Conservation (phyloP, 2,113 vertebrate genomes). For the Pseudorectes ferrugineus region DNA sequence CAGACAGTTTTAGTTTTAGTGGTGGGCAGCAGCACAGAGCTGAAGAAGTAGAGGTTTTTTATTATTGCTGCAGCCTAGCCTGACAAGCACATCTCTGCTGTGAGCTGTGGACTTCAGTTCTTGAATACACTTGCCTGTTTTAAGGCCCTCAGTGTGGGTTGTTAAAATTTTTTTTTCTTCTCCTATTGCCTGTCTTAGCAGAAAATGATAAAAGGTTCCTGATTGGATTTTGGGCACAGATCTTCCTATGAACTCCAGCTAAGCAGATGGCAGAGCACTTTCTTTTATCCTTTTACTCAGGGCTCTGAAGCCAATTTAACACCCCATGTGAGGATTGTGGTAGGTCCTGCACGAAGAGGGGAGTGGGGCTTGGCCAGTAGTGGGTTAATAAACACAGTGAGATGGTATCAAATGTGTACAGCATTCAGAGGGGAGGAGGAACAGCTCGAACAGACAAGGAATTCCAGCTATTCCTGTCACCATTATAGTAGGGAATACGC, state of each 20-base stretch:
- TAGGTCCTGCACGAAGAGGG: background rate
- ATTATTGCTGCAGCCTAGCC: background rate
- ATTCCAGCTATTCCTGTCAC: conserved; percentile 4
- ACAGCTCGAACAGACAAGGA: background rate
- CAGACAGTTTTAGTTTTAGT: background rate
- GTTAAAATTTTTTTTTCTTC: background rate
- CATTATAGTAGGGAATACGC: background rate
- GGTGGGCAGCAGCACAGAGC: background rate
- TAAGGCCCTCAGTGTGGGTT: background rate
- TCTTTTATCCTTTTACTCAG: background rate
- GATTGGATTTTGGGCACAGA: background rate
- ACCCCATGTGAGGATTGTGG: background rate
- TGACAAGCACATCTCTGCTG: background rate
- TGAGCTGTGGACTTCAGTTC: background rate
- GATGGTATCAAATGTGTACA: background rate
- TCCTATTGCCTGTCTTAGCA: background rate
- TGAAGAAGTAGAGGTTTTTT: background rate
- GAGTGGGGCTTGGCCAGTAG: background rate
- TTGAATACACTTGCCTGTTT: background rate
- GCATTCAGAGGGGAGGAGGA: background rate
- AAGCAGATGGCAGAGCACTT: background rate
- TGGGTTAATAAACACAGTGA: background rate
- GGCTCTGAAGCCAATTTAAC: background rate
- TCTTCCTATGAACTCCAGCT: background rate
- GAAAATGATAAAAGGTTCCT: background rate